These are phyloP conservation scores for Tachina fera DNA, from an alignment of 2,888 invertebrate species.

Conservation along the genomic window DNA sequence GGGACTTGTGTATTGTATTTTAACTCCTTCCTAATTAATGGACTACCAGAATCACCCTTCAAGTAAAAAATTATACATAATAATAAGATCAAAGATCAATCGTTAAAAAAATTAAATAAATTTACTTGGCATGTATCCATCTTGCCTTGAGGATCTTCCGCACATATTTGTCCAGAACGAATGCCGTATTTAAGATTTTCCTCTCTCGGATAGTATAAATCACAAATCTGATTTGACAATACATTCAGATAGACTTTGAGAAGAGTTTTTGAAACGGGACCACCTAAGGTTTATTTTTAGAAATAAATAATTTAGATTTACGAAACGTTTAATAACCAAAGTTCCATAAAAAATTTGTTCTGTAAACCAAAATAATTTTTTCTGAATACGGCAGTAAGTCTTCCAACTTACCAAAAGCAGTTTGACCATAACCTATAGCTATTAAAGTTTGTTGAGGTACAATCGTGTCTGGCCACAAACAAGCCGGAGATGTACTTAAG, in stretches of 20 bases:
- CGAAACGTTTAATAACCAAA: no score
- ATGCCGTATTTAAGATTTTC: slow-evolving; percentile 52
- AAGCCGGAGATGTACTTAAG: background rate
- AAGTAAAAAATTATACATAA: background rate
- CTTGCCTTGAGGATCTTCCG: slow-evolving; percentile 51
- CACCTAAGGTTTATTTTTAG: no score
- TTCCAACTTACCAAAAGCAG: background rate
- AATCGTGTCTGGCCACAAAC: background rate
- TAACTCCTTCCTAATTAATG: background rate
- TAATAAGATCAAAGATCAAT: background rate
- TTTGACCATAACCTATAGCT: background rate
- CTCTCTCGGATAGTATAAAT: slow-evolving; percentile 16
- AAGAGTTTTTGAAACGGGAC: background rate
- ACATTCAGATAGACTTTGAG: background rate
- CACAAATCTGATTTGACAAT: background rate
- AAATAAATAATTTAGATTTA: no score
- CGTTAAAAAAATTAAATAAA: background rate
- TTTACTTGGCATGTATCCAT: slow-evolving; percentile 66
- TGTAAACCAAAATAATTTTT: no score
- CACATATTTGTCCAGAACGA: slow-evolving; percentile 56
- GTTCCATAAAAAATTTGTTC: no score
- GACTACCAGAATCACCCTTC: background rate
- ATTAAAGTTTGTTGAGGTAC: background rate
- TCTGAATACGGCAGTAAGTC: no score
- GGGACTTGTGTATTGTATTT: background rate